Evolutionary conservation across 2,113 vertebrate genomes (phyloP).

Genomic region (Rhinoderma darwinii): DNA sequence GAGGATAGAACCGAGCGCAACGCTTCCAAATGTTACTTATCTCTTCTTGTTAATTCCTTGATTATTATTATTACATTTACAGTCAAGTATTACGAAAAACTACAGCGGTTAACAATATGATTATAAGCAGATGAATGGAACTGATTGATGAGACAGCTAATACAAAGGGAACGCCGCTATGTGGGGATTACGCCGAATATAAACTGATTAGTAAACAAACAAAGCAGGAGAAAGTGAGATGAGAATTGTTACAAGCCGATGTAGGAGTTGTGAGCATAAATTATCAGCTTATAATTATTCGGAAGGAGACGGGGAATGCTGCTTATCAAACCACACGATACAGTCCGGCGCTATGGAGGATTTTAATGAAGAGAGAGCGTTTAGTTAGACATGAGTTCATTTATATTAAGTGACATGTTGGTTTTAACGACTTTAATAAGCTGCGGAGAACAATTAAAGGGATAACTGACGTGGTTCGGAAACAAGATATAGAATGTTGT

Average conservation of each 20-base stretch:
- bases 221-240: conserved; percentile 16
- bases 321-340: conserved; percentile 9
- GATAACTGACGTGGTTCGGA: not conserved
- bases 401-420: conserved; percentile 32
- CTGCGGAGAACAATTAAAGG: conserved; percentile 7
- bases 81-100: not conserved
- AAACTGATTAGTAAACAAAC: conserved; percentile 38
- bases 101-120: not conserved
- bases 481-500: not conserved
- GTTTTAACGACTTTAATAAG: conserved; percentile 24
- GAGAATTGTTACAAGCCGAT: conserved; percentile 30
- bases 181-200: conserved; percentile 31
- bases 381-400: conserved; percentile 14
- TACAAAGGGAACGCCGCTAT: not conserved
- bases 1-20: too few relatives aligned
- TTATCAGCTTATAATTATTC: conserved; percentile 38
- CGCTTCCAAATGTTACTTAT: not conserved
- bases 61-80: not conserved
- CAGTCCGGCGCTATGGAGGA: not conserved
- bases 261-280: conserved; percentile 12
- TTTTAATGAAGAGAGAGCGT: not conserved
- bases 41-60: not conserved
- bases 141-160: conserved; percentile 48
- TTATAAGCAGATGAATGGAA: not conserved
- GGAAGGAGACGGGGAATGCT: not conserved